A percentile compares a stretch with the other conserved stretches of the same genome.
Evolutionary conservation across 2,113 vertebrate genomes (phyloP).

Genomic region (Serilophus lunatus): DNA sequence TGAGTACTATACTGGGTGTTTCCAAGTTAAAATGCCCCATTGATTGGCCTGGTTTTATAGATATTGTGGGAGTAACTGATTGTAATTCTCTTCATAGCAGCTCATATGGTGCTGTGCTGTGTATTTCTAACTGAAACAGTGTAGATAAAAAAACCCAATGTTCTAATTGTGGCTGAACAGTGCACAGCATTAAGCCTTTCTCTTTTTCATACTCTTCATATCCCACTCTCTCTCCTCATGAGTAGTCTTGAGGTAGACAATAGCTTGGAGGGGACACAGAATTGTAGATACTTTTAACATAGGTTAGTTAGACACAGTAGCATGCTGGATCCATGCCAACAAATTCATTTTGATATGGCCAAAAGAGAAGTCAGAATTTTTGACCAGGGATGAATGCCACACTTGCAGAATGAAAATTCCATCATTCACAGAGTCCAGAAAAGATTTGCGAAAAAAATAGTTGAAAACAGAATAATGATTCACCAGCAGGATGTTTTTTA

Average conservation of each 20-base stretch:
- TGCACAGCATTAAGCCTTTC: not conserved
- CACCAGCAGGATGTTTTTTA: not conserved
- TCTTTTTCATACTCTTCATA: not conserved
- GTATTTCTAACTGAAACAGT: not conserved
- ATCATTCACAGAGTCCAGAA: not conserved
- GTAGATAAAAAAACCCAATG: not conserved
- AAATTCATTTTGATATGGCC: not conserved
- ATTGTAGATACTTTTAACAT: not conserved
- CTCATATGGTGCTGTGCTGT: not conserved
- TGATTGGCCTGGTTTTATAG: not conserved
- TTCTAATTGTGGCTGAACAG: not conserved
- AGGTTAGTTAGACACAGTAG: not conserved
- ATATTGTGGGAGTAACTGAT: not conserved
- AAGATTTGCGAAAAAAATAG: not conserved
- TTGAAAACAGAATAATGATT: not conserved
- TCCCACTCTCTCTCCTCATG: rapidly evolving
- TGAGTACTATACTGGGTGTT: not conserved
- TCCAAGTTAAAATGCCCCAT: not conserved
- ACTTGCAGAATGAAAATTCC: not conserved
- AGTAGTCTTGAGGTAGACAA: not conserved
- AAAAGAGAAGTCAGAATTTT: not conserved
- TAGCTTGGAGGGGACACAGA: not conserved
- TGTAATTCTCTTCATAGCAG: not conserved
- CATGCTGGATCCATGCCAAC: not conserved
- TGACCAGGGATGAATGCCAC: not conserved